phyloP scores from a whole-genome alignment of 2,888 invertebrate species.

The Synanthedon andrenaeformis region DNA sequence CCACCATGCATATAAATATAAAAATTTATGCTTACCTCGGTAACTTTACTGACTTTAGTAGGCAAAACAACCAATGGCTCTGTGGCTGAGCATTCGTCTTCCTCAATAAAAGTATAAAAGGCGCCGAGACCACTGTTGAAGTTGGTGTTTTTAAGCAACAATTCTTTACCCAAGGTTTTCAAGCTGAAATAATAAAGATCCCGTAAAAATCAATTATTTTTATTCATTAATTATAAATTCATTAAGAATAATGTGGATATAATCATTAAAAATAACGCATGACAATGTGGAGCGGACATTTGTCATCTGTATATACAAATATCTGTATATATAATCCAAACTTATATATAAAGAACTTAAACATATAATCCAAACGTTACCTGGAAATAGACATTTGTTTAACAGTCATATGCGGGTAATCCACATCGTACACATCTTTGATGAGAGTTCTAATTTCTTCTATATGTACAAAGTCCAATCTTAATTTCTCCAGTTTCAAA shows the following conservation, averaged over 20 bases:
- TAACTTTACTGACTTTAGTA: slow-evolving; percentile 17
- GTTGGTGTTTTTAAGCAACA: slow-evolving; percentile 6
- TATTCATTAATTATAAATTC: no score
- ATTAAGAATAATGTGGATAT: no score
- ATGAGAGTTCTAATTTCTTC: slow-evolving; percentile 21
- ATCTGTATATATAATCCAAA: no score
- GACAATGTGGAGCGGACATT: no score
- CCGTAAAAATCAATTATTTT: neutral
- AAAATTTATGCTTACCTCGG: slow-evolving; percentile 12
- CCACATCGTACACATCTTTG: slow-evolving; percentile 13
- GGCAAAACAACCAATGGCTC: slow-evolving; percentile 23
- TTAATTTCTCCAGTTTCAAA: slow-evolving; percentile 13
- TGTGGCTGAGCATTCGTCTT: slow-evolving; percentile 21
- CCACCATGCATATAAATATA: no score
- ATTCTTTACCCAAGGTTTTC: slow-evolving; percentile 3
- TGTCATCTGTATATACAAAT: no score
- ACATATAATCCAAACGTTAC: slow-evolving; percentile 13
- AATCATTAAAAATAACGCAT: no score
- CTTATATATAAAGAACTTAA: no score
- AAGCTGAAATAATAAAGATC: slow-evolving; percentile 6
- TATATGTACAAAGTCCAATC: slow-evolving; percentile 18
- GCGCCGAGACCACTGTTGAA: slow-evolving; percentile 16
- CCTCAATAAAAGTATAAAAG: slow-evolving; percentile 22
- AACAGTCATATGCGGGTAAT: slow-evolving; percentile 17
- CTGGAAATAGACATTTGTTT: slow-evolving; percentile 16